Evolutionary conservation across 2,797 vertebrate genomes (phyloP), one percentile per base, ranked within the genome.

Genomic region (Trematomus bernacchii): DNA sequence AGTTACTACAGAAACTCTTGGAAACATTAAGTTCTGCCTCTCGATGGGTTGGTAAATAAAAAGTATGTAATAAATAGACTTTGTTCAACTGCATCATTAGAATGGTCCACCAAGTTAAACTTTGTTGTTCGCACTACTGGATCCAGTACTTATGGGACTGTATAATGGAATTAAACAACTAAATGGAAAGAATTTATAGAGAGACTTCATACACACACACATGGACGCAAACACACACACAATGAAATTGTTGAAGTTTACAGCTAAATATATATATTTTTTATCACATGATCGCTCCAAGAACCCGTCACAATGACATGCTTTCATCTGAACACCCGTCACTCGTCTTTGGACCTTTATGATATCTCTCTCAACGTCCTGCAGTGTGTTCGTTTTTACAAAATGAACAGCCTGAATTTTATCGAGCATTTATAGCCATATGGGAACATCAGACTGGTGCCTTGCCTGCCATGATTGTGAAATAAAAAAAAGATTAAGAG

Each of bases 301-400:
- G 44, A 67, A 65, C 1, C 72, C 3, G 6, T 73, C 50, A 60
- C 19, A 68, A 40, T 73, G 63, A 21, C 3, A 8, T 61, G 44
- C 59, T 48, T 23, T 55, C 53, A 68, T 71, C 27, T 18, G 33
- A 62, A 43, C 43, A 62, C 50, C 55, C 3, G 5, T 68, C 52
- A 71, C 50, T 50, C 19, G 18, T 48, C 47, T 54, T 21, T 46
- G 8, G 42, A 53, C 43, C 76, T 50, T 71, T 50, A 16, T 33
- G 65, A 73, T 53, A 63, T 75, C 76, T 72, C 42, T 62, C 37
- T 75, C 10, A 54, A 58, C 16, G 27, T 53, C 72, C 62, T 55
- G 66, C 75, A 27, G 27, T 81, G 69, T 47, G 73, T 30, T 21
- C 2, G 21, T 21, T 21, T 27, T 27, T 27, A 27, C 27, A 27